These are phyloP conservation scores for Antrozous pallidus DNA, from an alignment of 2,797 vertebrate genomes.

Conservation along the genomic window DNA sequence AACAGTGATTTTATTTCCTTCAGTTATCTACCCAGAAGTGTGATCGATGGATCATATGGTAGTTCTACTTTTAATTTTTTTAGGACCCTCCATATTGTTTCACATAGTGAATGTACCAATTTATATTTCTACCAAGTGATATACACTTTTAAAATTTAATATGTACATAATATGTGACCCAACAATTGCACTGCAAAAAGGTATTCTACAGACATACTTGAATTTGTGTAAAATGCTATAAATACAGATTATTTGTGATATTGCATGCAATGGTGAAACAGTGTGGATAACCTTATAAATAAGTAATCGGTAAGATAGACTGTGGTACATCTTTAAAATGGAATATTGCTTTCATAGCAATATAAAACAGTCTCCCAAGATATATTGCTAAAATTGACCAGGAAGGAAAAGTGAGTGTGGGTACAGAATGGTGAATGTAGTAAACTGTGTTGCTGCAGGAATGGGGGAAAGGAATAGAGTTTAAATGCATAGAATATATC, in stretches of 20 bases:
- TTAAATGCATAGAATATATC: background rate
- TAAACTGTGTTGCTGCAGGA: background rate
- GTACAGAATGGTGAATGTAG: background rate
- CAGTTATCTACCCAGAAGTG: background rate
- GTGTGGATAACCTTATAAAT: background rate
- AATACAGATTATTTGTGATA: background rate
- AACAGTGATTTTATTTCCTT: background rate
- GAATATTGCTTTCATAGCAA: background rate
- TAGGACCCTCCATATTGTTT: background rate
- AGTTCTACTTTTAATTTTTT: background rate
- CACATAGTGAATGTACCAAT: background rate
- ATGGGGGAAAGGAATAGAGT: accelerated
- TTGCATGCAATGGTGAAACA: background rate
- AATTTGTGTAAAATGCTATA: background rate
- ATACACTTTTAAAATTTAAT: constrained; percentile 34
- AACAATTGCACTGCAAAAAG: background rate
- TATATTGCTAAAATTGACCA: background rate
- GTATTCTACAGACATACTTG: background rate
- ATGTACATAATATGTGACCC: background rate
- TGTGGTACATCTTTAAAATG: background rate
- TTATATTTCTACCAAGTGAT: background rate
- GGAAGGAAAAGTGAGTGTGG: background rate
- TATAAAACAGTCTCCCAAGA: background rate
- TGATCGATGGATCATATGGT: background rate
- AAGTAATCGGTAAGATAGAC: background rate